Evolutionary conservation across 2,113 vertebrate species (phyloP), one percentile per base, ranked within the genome.

Genomic region (Dinomys branickii): DNA sequence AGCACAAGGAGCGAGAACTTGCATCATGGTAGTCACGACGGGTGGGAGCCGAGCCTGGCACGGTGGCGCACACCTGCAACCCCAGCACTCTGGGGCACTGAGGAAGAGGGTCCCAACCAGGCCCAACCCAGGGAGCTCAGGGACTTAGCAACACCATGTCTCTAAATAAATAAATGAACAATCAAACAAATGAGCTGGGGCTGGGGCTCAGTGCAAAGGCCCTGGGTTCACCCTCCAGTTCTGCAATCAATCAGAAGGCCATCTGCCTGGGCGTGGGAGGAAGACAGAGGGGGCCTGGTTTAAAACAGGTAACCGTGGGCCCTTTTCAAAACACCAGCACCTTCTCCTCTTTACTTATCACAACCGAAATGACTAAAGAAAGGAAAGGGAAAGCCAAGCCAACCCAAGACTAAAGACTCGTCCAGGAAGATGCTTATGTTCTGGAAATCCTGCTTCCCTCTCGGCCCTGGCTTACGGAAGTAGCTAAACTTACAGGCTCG

Each of bases 21-120:
- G 11, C 38, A 63, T 0, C 7, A 5, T 10, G 61, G 65, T 0
- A n/a, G 9, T 5, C 41, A 85, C n/a, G 8, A 38, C 2, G 24
- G 24, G 22, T 10, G 7, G 22, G 24, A 26, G 19, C 44, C 52
- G 81, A 20, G 50, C 30, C 4, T 5, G 50, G 30, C 33, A 54
- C 50, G 54, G 50, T 35, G 50, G 47, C 7, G 17, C 47, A 33
- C 28, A 52, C 28, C 28, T 52, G 47, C 50, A 30, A 80, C 10
- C 77, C 41, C 47, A 52, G 47, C 77, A 20, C 28, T 77, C 73
- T 47, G 26, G 75, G 75, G 44, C 41, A 22, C n/a, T 44, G 41
- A 75, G 38, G 38, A 75, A 41, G 8, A 78, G 47, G 75, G 50
- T 50, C 26, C 44, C 26, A 50, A 8, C 50, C 44, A 50, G 50